Percentiles rank a stretch among this genome's conserved stretches.
These are phyloP conservation scores for Stegodyphus mimosarum DNA, from an alignment of 1,140 invertebrate genomes.

Conservation along the genomic window DNA sequence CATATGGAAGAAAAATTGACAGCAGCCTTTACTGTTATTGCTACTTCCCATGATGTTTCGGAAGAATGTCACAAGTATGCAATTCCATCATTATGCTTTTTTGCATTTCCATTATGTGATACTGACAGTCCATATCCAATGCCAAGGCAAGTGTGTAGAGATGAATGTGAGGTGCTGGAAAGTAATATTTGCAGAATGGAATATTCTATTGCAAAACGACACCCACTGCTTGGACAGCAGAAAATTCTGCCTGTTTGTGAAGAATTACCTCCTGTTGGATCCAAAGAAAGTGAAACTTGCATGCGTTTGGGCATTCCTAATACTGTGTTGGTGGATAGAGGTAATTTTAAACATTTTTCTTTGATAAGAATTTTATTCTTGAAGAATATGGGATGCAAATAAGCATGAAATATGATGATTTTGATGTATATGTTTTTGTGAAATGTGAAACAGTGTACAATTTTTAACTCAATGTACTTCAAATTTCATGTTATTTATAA, in stretches of 20 bases:
- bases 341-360: slow-evolving; percentile 65
- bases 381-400: no score
- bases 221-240: slow-evolving; percentile 81
- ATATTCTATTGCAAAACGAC: slow-evolving; percentile 92
- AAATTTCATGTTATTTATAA: no score
- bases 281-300: slow-evolving; percentile 73
- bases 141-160: slow-evolving; percentile 78
- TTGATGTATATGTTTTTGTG: no score
- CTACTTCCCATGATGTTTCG: slow-evolving; percentile 73
- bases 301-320: slow-evolving; percentile 78
- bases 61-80: slow-evolving; percentile 67
- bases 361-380: no score
- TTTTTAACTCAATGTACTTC: no score
- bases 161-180: slow-evolving; percentile 90
- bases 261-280: slow-evolving; percentile 79
- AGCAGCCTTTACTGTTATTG: slow-evolving; percentile 86
- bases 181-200: slow-evolving; percentile 91
- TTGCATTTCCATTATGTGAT: slow-evolving; percentile 89
- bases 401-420: no score
- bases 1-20: slow-evolving; percentile 84
- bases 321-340: slow-evolving; percentile 69
- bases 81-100: slow-evolving; percentile 84
- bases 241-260: slow-evolving; percentile 87
- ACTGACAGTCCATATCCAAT: slow-evolving; percentile 65
- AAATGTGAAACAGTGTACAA: no score